Evolutionary conservation across 2,113 vertebrate genomes (phyloP).

Genomic region (Lepisosteus oculatus): DNA sequence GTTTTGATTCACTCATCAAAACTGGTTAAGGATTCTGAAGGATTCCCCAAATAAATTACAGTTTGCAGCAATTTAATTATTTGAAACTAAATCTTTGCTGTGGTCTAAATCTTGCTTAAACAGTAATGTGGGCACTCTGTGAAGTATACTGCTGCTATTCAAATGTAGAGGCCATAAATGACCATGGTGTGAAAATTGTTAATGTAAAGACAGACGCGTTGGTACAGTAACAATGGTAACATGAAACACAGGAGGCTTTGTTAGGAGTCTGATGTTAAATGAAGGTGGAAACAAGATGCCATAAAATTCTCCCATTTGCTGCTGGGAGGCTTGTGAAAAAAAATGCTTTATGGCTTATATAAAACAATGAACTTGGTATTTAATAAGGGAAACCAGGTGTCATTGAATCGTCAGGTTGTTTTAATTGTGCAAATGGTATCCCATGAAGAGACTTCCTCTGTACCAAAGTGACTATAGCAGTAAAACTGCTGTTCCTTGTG

Average conservation of each 20-base stretch:
- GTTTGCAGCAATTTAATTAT: too few species aligned
- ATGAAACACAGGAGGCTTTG: constrained; percentile 30
- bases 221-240: constrained; percentile 28
- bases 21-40: too few species aligned
- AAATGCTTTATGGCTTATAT: constrained; percentile 56
- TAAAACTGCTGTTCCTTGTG: background rate
- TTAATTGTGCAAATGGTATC: background rate
- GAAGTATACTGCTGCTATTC: constrained; percentile 44
- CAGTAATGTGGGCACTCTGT: too few species aligned
- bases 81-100: too few species aligned
- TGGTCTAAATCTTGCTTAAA: too few species aligned
- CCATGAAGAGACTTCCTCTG: background rate
- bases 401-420: background rate
- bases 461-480: background rate
- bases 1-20: too few species aligned
- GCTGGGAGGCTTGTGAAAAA: constrained; percentile 43
- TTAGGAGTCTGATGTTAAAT: constrained; percentile 53
- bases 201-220: constrained; percentile 30
- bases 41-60: too few species aligned
- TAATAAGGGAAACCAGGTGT: constrained; percentile 17
- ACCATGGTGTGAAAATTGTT: constrained; percentile 23
- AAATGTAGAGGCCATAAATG: constrained; percentile 31
- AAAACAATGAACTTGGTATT: constrained; percentile 66
- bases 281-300: constrained; percentile 30
- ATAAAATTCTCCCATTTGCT: constrained; percentile 56